Conservation (phyloP, 2,113 vertebrate genomes). For the Myodes glareolus region DNA sequence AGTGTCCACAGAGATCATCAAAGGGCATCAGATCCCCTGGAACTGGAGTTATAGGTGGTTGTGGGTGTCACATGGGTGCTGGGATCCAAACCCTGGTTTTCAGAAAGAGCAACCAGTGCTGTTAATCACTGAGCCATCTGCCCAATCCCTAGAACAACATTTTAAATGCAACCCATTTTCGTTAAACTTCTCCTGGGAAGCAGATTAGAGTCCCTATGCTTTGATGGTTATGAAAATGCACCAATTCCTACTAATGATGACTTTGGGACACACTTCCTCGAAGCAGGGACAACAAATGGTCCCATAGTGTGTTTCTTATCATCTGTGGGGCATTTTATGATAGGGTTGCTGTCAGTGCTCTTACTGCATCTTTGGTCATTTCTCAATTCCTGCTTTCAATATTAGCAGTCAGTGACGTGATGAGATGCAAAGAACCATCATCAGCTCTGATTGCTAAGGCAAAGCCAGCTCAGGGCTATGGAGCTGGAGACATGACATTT, state of each 20-base stretch:
- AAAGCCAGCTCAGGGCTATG: not conserved
- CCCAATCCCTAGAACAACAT: not conserved
- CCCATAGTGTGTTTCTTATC: not conserved
- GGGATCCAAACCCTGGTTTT: not conserved
- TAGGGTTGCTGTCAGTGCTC: not conserved
- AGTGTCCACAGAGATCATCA: not conserved
- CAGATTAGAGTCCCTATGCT: not conserved
- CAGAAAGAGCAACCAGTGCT: not conserved
- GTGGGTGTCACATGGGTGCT: not conserved
- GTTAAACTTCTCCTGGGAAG: not conserved
- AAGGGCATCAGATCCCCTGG: not conserved
- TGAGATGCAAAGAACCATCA: not conserved
- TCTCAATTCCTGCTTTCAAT: not conserved
- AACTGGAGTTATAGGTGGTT: not conserved
- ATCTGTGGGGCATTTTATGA: not conserved
- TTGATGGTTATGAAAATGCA: not conserved
- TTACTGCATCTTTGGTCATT: not conserved
- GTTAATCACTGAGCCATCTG: not conserved
- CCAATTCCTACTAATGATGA: not conserved
- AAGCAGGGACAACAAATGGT: constrained; percentile 6
- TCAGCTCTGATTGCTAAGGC: not conserved
- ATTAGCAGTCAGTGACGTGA: not conserved
- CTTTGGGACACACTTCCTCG: not conserved
- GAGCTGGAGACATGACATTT: not conserved
- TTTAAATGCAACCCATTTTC: constrained; percentile 1